These are phyloP conservation scores for Leptopilina clavipes DNA, from an alignment of 1,140 invertebrate genomes.

Conservation along the genomic window DNA sequence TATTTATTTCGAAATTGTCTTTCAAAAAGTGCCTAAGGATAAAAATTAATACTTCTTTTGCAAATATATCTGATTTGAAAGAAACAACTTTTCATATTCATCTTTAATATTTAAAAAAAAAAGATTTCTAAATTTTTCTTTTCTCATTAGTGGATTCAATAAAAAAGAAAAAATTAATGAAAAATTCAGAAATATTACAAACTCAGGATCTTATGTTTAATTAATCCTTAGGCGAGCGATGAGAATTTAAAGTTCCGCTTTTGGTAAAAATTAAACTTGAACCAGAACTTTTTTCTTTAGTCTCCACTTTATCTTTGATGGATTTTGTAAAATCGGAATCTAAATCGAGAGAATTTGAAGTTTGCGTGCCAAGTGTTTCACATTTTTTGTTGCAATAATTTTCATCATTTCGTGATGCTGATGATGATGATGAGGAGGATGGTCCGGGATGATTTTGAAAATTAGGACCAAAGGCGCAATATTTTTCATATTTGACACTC, in stretches of 20 bases:
- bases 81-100: too few relatives aligned
- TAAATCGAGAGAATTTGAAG: too few relatives aligned
- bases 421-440: neutral
- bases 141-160: too few relatives aligned
- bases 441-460: too few relatives aligned
- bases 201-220: too few relatives aligned
- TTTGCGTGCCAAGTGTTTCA: neutral
- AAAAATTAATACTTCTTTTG: neutral
- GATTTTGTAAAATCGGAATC: too few relatives aligned
- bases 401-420: neutral
- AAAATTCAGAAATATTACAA: too few relatives aligned
- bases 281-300: neutral
- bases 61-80: neutral
- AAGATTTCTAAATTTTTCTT: too few relatives aligned
- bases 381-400: neutral
- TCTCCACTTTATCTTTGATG: neutral
- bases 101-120: too few relatives aligned
- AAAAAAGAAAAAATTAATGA: neutral
- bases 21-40: neutral
- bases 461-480: neutral
- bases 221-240: neutral
- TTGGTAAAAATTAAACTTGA: neutral
- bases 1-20: neutral
- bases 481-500: neutral
- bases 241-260: neutral